phyloP scores from a whole-genome alignment of 2,888 invertebrate species.

The Acleris holmiana region DNA sequence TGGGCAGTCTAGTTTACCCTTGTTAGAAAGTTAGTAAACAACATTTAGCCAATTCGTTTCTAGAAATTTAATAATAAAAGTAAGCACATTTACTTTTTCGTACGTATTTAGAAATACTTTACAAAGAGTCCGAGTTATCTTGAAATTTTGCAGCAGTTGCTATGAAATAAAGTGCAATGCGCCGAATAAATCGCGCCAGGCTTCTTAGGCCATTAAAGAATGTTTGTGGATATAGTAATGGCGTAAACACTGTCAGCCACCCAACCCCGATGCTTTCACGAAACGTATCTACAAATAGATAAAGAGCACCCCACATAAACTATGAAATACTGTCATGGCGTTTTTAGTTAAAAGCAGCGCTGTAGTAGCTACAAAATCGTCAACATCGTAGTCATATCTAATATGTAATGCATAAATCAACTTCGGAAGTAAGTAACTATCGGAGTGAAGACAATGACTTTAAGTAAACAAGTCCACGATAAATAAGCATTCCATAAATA shows the following conservation, averaged over 20 bases:
- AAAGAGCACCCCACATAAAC: conserved; percentile 22
- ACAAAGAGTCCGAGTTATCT: conserved; percentile 13
- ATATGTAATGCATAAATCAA: conserved; percentile 9
- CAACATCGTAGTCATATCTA: background rate
- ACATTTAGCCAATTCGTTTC: background rate
- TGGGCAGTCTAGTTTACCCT: conserved; percentile 4
- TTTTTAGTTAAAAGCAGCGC: conserved; percentile 14
- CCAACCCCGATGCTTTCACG: conserved; percentile 33
- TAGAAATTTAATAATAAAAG: too few relatives aligned
- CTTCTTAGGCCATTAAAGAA: conserved; percentile 46
- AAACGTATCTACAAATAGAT: conserved; percentile 30
- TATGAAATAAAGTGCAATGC: conserved; percentile 57
- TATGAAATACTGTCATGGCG: conserved; percentile 13
- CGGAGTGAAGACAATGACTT: conserved; percentile 6
- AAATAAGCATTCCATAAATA: conserved; percentile 9
- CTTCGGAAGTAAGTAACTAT: conserved; percentile 3
- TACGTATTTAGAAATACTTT: background rate
- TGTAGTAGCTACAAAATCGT: background rate
- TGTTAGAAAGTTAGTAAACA: background rate
- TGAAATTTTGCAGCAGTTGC: conserved; percentile 44
- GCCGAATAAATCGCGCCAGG: conserved; percentile 47
- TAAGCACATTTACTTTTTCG: too few relatives aligned
- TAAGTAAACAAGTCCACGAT: conserved; percentile 18
- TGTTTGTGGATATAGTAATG: conserved; percentile 42
- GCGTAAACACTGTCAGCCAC: conserved; percentile 35